Evolutionary conservation across 1,140 invertebrate genomes (phyloP).

Genomic region (Aphelinus atriplicis): DNA sequence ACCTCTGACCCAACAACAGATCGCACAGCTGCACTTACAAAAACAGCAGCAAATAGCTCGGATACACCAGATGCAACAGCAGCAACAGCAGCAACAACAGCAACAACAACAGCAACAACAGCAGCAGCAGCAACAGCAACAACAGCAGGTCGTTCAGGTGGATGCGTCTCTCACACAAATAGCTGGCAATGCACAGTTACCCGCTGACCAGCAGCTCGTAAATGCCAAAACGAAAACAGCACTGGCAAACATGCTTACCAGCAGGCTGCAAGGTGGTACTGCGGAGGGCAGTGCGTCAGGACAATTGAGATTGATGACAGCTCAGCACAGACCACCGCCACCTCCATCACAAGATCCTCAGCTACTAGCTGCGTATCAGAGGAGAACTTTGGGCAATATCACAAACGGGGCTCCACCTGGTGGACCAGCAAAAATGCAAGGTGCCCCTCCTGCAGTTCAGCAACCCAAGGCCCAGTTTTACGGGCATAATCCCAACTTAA

Average conservation of each 20-base stretch:
- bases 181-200: slow-evolving; percentile 60
- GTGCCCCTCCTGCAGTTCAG: slow-evolving; percentile 61
- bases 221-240: slow-evolving; percentile 95
- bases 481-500: slow-evolving; percentile 86
- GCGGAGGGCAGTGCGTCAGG: slow-evolving; percentile 73
- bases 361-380: slow-evolving; percentile 61
- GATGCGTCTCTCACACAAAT: slow-evolving; percentile 53
- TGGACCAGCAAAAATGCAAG: slow-evolving; percentile 64
- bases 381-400: slow-evolving; percentile 65
- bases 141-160: slow-evolving; percentile 56
- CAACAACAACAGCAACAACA: slow-evolving; percentile 52
- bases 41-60: slow-evolving; percentile 65
- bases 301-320: slow-evolving; percentile 81
- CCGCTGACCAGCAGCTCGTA: slow-evolving; percentile 70
- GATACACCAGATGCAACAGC: slow-evolving; percentile 56
- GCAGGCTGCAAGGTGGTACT: slow-evolving; percentile 77
- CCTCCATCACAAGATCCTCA: slow-evolving; percentile 64
- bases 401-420: slow-evolving; percentile 62
- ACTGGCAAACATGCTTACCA: slow-evolving; percentile 92
- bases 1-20: slow-evolving; percentile 59
- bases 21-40: slow-evolving; percentile 56
- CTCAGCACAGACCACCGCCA: slow-evolving; percentile 74
- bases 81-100: slow-evolving; percentile 53
- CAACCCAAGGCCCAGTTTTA: slow-evolving; percentile 79
- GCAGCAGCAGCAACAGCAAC: slow-evolving; percentile 63